phyloP scores from a whole-genome alignment of 2,113 vertebrate species.

The Cheirogaleus medius region DNA sequence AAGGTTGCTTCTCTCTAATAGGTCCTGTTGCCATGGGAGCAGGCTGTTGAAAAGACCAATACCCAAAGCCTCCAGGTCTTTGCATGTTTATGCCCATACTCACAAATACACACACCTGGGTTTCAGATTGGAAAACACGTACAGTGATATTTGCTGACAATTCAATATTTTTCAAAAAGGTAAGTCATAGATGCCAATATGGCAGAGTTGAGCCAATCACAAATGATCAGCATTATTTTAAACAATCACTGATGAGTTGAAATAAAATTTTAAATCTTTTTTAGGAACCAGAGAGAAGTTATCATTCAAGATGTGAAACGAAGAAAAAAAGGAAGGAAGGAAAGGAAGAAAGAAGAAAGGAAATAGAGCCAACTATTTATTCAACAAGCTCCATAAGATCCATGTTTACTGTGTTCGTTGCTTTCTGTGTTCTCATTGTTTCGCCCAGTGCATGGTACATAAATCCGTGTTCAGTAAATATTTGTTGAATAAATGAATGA shows the following conservation, averaged over 20 bases:
- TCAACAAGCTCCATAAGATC: not conserved
- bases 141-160: conserved; percentile 80
- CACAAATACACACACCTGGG: conserved; percentile 70
- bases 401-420: not conserved
- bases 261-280: conserved; percentile 55
- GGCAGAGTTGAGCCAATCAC: conserved; percentile 68
- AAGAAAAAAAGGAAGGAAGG: not conserved
- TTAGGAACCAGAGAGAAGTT: not conserved
- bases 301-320: not conserved
- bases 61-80: conserved; percentile 73
- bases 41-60: conserved; percentile 82
- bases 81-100: conserved; percentile 68
- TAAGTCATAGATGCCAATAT: conserved; percentile 72
- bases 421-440: not conserved
- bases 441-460: not conserved
- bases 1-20: conserved; percentile 84
- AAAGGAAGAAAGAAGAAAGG: not conserved
- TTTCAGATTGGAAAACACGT: conserved; percentile 73
- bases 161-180: conserved; percentile 73
- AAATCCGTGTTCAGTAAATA: not conserved
- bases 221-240: conserved; percentile 62
- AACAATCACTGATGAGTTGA: conserved; percentile 70
- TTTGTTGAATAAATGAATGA: conserved; percentile 1
- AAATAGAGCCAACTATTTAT: not conserved
- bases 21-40: conserved; percentile 81